Base-by-base conservation (phyloP, 2,888 invertebrate species). In the Rhorus exstirpatorius region DNA sequence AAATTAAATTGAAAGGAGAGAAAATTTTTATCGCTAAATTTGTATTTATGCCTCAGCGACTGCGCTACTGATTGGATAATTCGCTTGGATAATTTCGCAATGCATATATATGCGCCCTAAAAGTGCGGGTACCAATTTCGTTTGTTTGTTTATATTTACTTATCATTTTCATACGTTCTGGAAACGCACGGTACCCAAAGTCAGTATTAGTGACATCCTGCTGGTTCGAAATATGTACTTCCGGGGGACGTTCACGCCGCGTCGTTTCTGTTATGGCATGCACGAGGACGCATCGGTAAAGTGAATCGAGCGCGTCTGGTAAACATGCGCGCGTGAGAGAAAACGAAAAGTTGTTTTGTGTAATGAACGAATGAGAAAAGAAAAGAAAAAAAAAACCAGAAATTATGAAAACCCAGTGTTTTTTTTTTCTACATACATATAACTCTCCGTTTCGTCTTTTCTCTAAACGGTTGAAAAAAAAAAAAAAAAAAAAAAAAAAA, bases 141-240 rank as follows among this genome's bases (percentile, higher is more conserved):
- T 7, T 19, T 35, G 14, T 12, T 49, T 49, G 4, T 49, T 51
- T 68, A 2, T 24, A 53, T 12, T 41, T 41, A 14, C 53, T 53
- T 46, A 26, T 38, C 44, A 38, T 24, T 24, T 1, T 12, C 12
- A 44, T 51, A 51, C 74, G 81, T 82, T 68, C 21, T 63, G 49
- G 74, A 82, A 31, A 58, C 41, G 53, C 44, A 53, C 63, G 74
- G 74, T 75, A 70, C 78, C 82, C 75, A 82, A 79, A 79, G 78
- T 82, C 82, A 82, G 82, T 82, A 82, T 82, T 82, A 82, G 78
- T 79, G 82, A 82, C 74, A 82, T 82, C 82, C 82, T 82, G 82
- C 82, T 79, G 78, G 75, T 82, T 82, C 72, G 82, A 82, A 78
- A 82, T 82, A 75, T 82, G 82, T 82, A 82, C 82, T 82, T 82